These are phyloP conservation scores for Bubo bubo DNA, from an alignment of 2,113 vertebrate species.

Conservation along the genomic window DNA sequence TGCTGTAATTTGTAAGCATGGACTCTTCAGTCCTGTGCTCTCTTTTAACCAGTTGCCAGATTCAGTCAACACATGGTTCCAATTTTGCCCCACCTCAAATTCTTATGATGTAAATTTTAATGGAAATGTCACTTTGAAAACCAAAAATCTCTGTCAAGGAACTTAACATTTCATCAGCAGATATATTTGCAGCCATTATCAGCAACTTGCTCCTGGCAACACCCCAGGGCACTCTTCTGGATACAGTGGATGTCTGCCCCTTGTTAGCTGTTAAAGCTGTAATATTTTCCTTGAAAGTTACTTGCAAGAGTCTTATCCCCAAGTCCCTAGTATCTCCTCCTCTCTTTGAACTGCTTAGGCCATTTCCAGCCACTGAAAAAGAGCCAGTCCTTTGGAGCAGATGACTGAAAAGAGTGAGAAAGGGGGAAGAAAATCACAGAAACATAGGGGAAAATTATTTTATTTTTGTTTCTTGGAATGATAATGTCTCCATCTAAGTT, in stretches of 20 bases:
- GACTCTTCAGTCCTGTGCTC: background rate
- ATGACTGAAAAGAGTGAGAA: background rate
- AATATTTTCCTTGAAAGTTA: conserved; percentile 38
- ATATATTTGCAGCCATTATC: conserved; percentile 9
- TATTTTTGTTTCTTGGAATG: background rate
- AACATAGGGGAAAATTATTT: background rate
- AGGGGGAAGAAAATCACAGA: background rate
- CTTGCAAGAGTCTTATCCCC: background rate
- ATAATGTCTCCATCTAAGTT: background rate
- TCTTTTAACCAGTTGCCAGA: background rate
- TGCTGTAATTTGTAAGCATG: background rate
- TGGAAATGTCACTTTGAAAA: conserved; percentile 11
- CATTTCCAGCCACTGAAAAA: background rate
- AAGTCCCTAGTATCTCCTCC: background rate
- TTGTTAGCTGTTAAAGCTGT: background rate
- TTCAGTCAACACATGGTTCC: background rate
- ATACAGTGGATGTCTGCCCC: background rate
- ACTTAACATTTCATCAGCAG: conserved; percentile 8
- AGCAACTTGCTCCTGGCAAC: conserved; percentile 12
- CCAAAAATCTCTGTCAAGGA: background rate
- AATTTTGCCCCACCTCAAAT: conserved; percentile 28
- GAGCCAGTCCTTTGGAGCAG: background rate
- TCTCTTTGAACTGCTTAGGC: conserved; percentile 12
- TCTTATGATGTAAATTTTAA: conserved; percentile 7
- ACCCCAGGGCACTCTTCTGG: background rate